Evolutionary conservation across 2,888 invertebrate species (phyloP).

Genomic region (Papilio demoleus): DNA sequence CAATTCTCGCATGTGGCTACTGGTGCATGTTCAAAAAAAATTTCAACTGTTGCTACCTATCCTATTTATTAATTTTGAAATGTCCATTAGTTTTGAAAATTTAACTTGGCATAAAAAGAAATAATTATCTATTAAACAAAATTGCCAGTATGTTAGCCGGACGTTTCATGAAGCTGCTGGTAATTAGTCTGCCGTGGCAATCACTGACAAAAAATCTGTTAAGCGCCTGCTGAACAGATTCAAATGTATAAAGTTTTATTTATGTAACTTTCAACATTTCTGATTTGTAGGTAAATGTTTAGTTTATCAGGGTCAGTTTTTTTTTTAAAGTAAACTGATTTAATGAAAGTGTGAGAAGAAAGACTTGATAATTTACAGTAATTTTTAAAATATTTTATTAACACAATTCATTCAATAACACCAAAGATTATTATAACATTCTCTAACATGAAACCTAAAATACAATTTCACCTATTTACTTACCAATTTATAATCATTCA

Average conservation of each 20-base stretch:
- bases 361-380: conserved; percentile 78
- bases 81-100: too few species aligned
- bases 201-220: too few species aligned
- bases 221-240: not conserved
- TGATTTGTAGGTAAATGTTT: not conserved
- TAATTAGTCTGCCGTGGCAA: too few species aligned
- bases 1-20: too few species aligned
- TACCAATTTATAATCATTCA: conserved; percentile 83
- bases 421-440: conserved; percentile 83
- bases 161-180: too few species aligned
- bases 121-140: too few species aligned
- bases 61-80: too few species aligned
- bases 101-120: too few species aligned
- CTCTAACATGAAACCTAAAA: conserved; percentile 84
- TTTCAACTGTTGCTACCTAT: not conserved
- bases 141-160: too few species aligned
- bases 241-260: not conserved
- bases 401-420: conserved; percentile 85
- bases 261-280: not conserved
- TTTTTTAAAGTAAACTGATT: conserved; percentile 35
- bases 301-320: not conserved
- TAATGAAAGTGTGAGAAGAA: conserved; percentile 58
- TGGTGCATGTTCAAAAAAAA: too few species aligned
- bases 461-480: conserved; percentile 79
- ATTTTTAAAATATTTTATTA: conserved; percentile 85